Evolutionary conservation across 2,888 invertebrate species (phyloP), one percentile per base, ranked within the genome.

Genomic region (Embidobia sp.): DNA sequence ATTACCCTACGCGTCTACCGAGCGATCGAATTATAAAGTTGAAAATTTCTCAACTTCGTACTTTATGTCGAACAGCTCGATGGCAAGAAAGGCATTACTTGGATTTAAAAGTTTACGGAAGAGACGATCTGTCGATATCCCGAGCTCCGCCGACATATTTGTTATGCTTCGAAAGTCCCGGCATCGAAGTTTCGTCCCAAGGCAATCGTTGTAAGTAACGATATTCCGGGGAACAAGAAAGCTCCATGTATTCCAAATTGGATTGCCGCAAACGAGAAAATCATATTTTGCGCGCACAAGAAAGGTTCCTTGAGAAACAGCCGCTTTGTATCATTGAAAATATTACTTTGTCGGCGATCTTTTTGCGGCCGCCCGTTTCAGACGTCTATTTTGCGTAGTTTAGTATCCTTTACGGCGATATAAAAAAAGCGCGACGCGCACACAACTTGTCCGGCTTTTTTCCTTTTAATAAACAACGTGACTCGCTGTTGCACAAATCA

Each of bases 11-110:
- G 67, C 80, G 78, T 80, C 75, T 79, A 75, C 80, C 77, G 79
- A 83, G 83, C 84, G 83, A 86, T 87, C 84, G 84, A 87, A 87
- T 88, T 88, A 87, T 86, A 82, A 88, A 88, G 87, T 88, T 87
- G 83, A 84, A 86, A 83, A 83, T 85, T 85, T 84, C 83, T 82
- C 81, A 86, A 86, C 86, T 86, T 85, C 79, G 79, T 84, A 84
- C 85, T 86, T 82, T 79, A 77, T 79, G 78, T 74, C 80, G 80
- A 79, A 77, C 79, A 82, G 84, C 83, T 84, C 80, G 57, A 80
- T 81, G 78, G 74, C 79, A 79, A 80, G 80, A 77, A 67, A 80
- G 81, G 82, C 81, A 85, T 84, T 84, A 85, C 85, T 81, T 80
- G 84, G 85, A 86, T 87, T 85, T 85, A 81, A 80, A 85, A 86